These are phyloP conservation scores for Brachyhypopomus gauderio DNA, from an alignment of 2,113 vertebrate species.

Conservation along the genomic window DNA sequence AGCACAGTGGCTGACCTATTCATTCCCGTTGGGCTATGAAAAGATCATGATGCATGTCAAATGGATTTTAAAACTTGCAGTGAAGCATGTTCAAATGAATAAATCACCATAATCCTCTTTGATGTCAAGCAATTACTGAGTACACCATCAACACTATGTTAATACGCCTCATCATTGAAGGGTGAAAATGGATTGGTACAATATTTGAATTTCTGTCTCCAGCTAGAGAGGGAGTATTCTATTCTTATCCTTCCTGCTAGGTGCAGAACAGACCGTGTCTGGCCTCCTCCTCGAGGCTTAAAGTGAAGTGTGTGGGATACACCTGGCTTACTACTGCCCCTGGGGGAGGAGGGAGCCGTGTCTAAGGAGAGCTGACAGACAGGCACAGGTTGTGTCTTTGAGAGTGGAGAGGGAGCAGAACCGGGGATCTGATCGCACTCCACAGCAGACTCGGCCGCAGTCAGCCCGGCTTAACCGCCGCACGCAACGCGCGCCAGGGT, in stretches of 20 bases:
- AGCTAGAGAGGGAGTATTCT: slow-evolving; percentile 63
- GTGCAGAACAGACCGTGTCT: slow-evolving; percentile 60
- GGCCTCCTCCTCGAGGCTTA: slow-evolving; percentile 57
- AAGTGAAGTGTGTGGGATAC: slow-evolving; percentile 63
- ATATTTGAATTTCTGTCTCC: slow-evolving; percentile 71
- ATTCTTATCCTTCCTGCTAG: slow-evolving; percentile 66
- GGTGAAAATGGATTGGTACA: slow-evolving; percentile 65
- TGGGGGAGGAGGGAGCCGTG: slow-evolving; percentile 45
- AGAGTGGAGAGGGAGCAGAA: slow-evolving; percentile 24
- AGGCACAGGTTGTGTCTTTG: slow-evolving; percentile 29
- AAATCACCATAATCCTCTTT: slow-evolving; percentile 38
- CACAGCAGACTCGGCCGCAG: slow-evolving; percentile 11
- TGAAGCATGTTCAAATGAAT: slow-evolving; percentile 37
- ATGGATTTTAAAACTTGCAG: slow-evolving; percentile 24
- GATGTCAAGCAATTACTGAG: slow-evolving; percentile 42
- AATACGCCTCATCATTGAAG: slow-evolving; percentile 44
- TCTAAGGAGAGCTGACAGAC: slow-evolving; percentile 35
- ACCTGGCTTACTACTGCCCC: slow-evolving; percentile 54
- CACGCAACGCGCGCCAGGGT: neutral
- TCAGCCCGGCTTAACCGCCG: slow-evolving; percentile 16
- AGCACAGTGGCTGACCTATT: neutral
- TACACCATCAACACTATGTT: slow-evolving; percentile 35
- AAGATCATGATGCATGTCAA: slow-evolving; percentile 19
- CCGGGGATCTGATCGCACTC: slow-evolving; percentile 30
- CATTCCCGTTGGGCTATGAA: slow-evolving; percentile 15